Base-by-base conservation (phyloP, 2,888 invertebrate species). In the Synergus laeviventris region DNA sequence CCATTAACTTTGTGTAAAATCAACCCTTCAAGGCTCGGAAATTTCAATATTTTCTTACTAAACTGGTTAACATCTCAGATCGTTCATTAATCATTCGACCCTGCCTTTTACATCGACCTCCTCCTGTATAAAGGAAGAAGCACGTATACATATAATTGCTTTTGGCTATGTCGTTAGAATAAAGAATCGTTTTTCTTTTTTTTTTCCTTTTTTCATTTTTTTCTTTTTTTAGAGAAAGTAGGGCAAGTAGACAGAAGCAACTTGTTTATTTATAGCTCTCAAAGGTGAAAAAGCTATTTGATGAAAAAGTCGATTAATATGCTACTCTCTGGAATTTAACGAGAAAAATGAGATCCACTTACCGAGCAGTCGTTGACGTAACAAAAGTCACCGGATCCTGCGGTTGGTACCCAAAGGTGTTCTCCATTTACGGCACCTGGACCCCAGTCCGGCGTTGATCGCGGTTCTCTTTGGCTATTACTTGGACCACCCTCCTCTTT, bases 331-430 rank as follows among this genome's bases (percentile, higher is more conserved):
- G 31, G 59, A 39, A 56, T n/a, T 14, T n/a, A 31, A 21, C 4
- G 7, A 59, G 59, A 24, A 59, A 14, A 59, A 12, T 59, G 24
- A 59, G 7, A 42, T 24, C n/a, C 11, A 92, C 93, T 93, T 91
- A 97, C 97, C 92, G 95, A 94, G 91, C 98, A 98, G 89, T 97
- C 97, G 84, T 96, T 97, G 75, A 97, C 95, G 91, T 98, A 98
- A 92, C 98, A 98, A 91, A 97, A 95, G 92, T 98, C 98, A 36
- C 97, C 97, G 73, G 98, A 98, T 76, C 96, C 96, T 77, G 97
- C 96, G 75, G 97, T 96, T 79, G 97, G 95, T 81, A 96, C 94
- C 98, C 98, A 98, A 84, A 97, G 94, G 91, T 98, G 98, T 89
- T 98, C 98, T 54, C 97, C 97, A 91, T 96, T 97, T 87, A 96